A percentile compares a stretch with the other conserved stretches of the same genome.
These are phyloP conservation scores for Coendou prehensilis DNA, from an alignment of 2,797 vertebrate genomes.

Conservation along the genomic window DNA sequence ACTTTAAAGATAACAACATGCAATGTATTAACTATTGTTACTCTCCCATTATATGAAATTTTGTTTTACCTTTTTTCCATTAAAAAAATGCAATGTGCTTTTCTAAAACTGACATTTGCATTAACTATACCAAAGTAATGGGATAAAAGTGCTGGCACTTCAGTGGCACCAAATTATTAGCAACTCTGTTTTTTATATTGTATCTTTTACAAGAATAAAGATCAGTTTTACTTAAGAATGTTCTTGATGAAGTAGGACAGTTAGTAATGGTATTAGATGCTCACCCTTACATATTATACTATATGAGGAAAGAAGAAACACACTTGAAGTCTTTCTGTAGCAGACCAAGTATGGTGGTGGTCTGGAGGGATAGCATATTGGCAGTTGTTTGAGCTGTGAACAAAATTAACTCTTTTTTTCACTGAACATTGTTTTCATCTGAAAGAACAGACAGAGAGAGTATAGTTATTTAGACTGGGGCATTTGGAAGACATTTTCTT, in stretches of 20 bases:
- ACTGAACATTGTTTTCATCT: not conserved
- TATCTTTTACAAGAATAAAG: not conserved
- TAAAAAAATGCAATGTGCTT: not conserved
- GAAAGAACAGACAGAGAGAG: not conserved
- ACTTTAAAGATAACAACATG: not conserved
- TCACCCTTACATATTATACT: not conserved
- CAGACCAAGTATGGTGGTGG: not conserved
- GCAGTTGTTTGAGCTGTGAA: not conserved
- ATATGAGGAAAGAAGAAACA: not conserved
- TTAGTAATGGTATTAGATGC: not conserved
- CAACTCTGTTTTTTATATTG: not conserved
- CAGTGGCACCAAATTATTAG: not conserved
- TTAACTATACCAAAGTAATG: not conserved
- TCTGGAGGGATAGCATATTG: not conserved
- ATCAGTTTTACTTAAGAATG: not conserved
- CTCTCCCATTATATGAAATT: too few species aligned
- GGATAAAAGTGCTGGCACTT: not conserved
- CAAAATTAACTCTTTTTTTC: not conserved
- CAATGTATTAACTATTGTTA: too few species aligned
- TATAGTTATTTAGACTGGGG: not conserved
- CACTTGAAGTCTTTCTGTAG: not conserved
- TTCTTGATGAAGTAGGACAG: constrained; percentile 1
- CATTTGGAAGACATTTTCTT: constrained; percentile 49
- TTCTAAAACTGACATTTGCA: not conserved
- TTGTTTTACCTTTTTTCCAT: not conserved